Evolutionary conservation across 2,113 vertebrate genomes (phyloP).

Genomic region (Odobenus rosmarus): DNA sequence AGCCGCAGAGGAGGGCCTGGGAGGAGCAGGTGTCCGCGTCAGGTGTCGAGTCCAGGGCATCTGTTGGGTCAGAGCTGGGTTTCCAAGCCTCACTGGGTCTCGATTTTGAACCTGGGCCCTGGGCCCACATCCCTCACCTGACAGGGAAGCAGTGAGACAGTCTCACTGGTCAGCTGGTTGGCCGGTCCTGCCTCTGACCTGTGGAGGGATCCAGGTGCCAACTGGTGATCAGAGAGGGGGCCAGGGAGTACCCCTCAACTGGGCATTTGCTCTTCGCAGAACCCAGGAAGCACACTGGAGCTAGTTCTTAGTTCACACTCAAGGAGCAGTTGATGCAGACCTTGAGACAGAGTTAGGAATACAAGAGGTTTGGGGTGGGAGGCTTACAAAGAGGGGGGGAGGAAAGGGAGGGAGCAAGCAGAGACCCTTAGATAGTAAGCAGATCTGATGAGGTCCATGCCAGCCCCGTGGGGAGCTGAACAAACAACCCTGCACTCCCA

Average conservation of each 20-base stretch:
- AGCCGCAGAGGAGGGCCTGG: neutral
- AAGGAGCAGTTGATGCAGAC: neutral
- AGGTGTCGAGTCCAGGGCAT: neutral
- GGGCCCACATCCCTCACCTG: neutral
- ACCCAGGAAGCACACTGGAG: neutral
- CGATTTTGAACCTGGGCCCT: neutral
- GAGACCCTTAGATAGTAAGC: neutral
- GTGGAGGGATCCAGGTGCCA: neutral
- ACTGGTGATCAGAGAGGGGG: neutral
- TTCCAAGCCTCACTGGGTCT: neutral
- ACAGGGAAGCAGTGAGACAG: neutral
- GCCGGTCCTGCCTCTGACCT: neutral
- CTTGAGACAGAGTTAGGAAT: neutral
- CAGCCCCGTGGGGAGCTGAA: neutral
- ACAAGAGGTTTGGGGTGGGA: neutral
- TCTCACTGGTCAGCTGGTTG: neutral
- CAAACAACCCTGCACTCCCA: neutral
- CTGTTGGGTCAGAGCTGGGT: neutral
- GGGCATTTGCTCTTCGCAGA: neutral
- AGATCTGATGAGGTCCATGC: neutral
- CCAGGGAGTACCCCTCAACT: neutral
- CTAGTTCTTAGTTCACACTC: neutral
- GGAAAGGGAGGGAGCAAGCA: neutral
- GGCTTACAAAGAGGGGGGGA: neutral
- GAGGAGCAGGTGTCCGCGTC: neutral